These are phyloP conservation scores for Asteroscopus sphinx DNA, from an alignment of 2,888 invertebrate genomes.

Conservation along the genomic window DNA sequence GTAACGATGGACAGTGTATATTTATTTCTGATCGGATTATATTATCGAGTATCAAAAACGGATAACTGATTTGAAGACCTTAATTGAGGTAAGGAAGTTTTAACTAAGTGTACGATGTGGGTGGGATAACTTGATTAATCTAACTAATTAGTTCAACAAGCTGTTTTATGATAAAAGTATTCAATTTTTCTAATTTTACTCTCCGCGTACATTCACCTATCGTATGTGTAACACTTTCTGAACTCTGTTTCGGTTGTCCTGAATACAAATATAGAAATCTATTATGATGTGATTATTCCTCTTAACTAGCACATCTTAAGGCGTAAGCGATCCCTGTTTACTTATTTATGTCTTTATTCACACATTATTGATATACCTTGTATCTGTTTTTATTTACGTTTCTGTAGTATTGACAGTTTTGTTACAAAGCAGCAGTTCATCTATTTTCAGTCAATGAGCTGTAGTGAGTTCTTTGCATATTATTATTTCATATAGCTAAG, in stretches of 20 bases:
- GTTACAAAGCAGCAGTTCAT: neutral
- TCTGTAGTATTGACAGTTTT: neutral
- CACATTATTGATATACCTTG: no score
- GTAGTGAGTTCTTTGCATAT: neutral
- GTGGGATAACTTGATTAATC: slow-evolving; percentile 14
- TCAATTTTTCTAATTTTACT: slow-evolving; percentile 59
- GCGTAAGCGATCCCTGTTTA: slow-evolving; percentile 12
- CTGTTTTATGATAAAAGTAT: slow-evolving; percentile 12
- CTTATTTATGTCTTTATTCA: no score
- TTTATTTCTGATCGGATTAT: slow-evolving; percentile 51
- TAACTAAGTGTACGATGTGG: slow-evolving; percentile 22
- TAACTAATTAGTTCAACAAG: neutral
- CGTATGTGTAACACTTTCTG: slow-evolving; percentile 62
- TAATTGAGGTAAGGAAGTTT: slow-evolving; percentile 50
- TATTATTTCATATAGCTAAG: neutral
- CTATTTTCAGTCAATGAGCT: neutral
- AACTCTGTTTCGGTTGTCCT: slow-evolving; percentile 52
- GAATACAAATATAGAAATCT: slow-evolving; percentile 55
- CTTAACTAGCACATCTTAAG: slow-evolving; percentile 1
- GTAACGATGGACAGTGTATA: slow-evolving; percentile 47
- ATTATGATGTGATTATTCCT: slow-evolving; percentile 15
- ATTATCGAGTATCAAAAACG: slow-evolving; percentile 42
- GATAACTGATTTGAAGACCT: slow-evolving; percentile 42
- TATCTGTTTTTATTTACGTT: slow-evolving; percentile 3
- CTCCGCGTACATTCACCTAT: slow-evolving; percentile 54